Base-by-base conservation (phyloP, 1,140 invertebrate genomes). In the Zaprionus lachaisei region DNA sequence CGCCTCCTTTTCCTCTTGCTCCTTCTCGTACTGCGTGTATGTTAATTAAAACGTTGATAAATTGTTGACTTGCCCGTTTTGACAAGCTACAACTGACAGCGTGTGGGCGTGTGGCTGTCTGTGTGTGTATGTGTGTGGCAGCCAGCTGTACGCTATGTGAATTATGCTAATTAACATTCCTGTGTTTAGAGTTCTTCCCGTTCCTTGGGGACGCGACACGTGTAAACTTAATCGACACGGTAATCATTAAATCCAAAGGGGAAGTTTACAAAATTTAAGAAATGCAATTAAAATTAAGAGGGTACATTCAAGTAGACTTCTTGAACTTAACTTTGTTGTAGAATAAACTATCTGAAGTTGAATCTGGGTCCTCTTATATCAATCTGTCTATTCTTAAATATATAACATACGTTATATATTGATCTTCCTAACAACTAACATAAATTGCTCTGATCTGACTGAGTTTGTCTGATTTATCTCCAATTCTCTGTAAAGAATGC, bases 21-120 rank as follows among this genome's bases (percentile, higher is more conserved):
- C 1, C 26, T 14, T 3, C 22, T 12, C 51, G 41, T 41, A 7
- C 56, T 66, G 37, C 61, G 72, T 68, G 70, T 83, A 78, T 75
- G 73, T 73, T 87, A 87, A 87, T 87, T 86, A 87, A 87, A 80
- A 83, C 71, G 67, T 79, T 87, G 67, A 83, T 83, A 78, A 87
- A 83, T 87, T 78, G 77, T 64, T 66, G 65, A 75, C 77, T 80
- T 69, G 55, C 61, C 51, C 68, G 60, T 68, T 67, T 76, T 77
- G 73, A 77, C 63, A 71, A 61, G 28, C 60, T 47, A 37, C 68
- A 64, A 64, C 60, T 60, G 65, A 54, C 65, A 58, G 37, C 34
- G 60, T 55, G 44, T 51, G 7, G 47, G 28, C 20, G 34, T 38
- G 22, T 44, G 11, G 4, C 24, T 66, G 51, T 55, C 15, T 26